These are phyloP conservation scores for Avahi laniger DNA, from an alignment of 2,797 vertebrate genomes.

Conservation along the genomic window DNA sequence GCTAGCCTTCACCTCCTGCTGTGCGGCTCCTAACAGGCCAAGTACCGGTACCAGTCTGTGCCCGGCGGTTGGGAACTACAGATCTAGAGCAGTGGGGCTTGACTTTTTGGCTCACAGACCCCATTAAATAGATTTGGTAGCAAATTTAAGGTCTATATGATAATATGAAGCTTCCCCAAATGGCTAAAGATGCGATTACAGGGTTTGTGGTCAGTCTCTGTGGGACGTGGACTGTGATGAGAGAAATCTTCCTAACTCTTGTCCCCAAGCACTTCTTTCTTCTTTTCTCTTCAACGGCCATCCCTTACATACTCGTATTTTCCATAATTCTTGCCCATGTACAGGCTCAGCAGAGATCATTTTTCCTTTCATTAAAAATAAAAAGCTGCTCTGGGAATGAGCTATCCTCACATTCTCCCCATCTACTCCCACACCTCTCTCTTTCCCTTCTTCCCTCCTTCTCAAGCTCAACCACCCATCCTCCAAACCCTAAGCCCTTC, in stretches of 20 bases:
- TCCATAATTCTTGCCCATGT: not conserved
- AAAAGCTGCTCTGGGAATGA: not conserved
- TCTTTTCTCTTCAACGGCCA: slow-evolving; percentile 54
- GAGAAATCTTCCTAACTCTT: not conserved
- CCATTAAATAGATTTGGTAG: not conserved
- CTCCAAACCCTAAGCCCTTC: slow-evolving; percentile 3
- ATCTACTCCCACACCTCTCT: slow-evolving; percentile 52
- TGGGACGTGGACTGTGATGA: not conserved
- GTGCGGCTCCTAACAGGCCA: no score
- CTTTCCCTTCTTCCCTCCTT: slow-evolving; percentile 50
- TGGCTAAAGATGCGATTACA: not conserved
- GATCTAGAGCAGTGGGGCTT: not conserved
- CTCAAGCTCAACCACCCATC: slow-evolving; percentile 20
- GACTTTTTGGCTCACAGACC: not conserved
- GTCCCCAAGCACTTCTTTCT: slow-evolving; percentile 7
- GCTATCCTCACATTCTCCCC: slow-evolving; percentile 13
- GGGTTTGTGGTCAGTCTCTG: not conserved
- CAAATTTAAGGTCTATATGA: not conserved
- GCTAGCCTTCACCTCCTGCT: no score
- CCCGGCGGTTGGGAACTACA: no score
- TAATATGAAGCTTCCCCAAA: not conserved
- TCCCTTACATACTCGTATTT: slow-evolving; percentile 11
- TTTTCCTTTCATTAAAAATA: slow-evolving; percentile 59
- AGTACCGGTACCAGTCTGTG: no score
- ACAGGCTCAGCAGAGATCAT: not conserved